Evolutionary conservation across 2,113 vertebrate genomes (phyloP).

Genomic region (Chunga burmeisteri): DNA sequence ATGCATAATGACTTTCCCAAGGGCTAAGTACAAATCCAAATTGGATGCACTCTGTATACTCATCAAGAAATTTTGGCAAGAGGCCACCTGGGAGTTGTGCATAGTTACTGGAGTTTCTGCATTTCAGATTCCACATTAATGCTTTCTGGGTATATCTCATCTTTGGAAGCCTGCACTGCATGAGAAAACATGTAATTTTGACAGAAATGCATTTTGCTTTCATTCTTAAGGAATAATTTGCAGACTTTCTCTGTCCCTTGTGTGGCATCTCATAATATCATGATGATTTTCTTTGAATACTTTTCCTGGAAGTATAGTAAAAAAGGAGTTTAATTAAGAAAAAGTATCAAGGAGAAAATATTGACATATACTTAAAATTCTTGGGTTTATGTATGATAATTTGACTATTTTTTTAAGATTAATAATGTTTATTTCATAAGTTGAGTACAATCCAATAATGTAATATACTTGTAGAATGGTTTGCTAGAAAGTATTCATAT

Average conservation of each 20-base stretch:
- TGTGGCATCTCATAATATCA: neutral
- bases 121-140: constrained; percentile 46
- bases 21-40: constrained; percentile 49
- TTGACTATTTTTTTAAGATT: neutral
- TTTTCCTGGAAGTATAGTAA: neutral
- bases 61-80: constrained; percentile 58
- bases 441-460: neutral
- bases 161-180: neutral
- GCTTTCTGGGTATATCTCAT: neutral
- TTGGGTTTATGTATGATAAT: neutral
- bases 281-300: neutral
- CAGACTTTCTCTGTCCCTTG: neutral
- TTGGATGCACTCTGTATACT: constrained; percentile 42
- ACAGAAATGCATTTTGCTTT: constrained; percentile 13
- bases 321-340: neutral
- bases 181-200: neutral
- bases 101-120: constrained; percentile 7
- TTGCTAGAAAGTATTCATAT: neutral
- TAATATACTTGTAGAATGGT: neutral
- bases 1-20: constrained; percentile 40
- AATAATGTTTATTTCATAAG: neutral
- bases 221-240: neutral
- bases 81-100: constrained; percentile 40
- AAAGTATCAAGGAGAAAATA: neutral
- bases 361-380: neutral